Base-by-base conservation (phyloP, 2,113 vertebrate genomes). In the Cisticola juncidis region DNA sequence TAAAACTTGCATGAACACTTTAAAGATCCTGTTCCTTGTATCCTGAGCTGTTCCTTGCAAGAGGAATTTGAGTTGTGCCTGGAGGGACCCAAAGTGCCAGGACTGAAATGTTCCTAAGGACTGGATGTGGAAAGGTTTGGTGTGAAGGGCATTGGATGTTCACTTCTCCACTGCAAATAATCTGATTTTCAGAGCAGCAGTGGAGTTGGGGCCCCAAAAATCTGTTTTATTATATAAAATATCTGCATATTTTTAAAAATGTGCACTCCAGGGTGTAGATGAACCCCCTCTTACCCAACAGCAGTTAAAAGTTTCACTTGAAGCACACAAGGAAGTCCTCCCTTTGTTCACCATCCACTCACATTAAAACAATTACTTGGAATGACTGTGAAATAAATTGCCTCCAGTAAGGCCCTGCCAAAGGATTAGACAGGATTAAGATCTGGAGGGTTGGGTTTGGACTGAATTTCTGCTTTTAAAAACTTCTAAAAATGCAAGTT, bases 341-440 rank as follows among this genome's bases (percentile, higher is more conserved):
- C 9, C 28, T 79, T 85, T 51, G 44, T 68, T 86, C 57, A 62
- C 64, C 38, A 65, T 33, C 26, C 31, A 48, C 40, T 51, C 56
- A 19, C 36, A 72, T 72, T 51, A 60, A 82, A 82, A 66, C 58
- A 51, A 64, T 42, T 31, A 82, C 18, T 61, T 57, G 54, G 81
- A 91, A 74, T 35, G 81, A 69, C 66, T 82, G 61, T 84, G 85
- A 76, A 85, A 79, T 16, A 80, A 92, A 73, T 51, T 79, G 61
- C 15, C 40, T 81, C 35, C 82, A 89, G 29, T 47, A 48, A 69
- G 35, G 28, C 40, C 36, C 71, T 88, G 80, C 48, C 54, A 61
- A 45, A 72, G 91, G 89, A 92, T 86, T 51, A 95, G 88, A 18
- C 14, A 74, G 84, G 72, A 92, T 81, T 92, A 88, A 83, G 61